A percentile compares a stretch with the other conserved stretches of the same genome.
Evolutionary conservation across 2,888 invertebrate species (phyloP).

Genomic region (Drosophila suboccidentalis): DNA sequence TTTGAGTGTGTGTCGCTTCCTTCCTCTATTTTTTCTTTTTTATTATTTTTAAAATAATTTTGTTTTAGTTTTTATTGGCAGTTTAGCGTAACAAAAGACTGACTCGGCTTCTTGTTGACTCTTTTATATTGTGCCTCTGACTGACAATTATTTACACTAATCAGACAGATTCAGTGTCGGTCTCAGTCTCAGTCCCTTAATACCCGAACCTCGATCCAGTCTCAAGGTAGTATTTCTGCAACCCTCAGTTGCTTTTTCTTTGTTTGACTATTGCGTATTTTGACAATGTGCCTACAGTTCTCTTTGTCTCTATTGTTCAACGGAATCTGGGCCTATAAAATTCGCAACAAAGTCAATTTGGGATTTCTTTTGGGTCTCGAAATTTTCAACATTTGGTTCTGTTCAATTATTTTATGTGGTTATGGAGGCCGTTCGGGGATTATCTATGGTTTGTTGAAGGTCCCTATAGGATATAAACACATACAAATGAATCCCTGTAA

Average conservation of each 20-base stretch:
- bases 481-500: neutral
- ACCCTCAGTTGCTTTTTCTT: constrained; percentile 58
- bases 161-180: constrained; percentile 62
- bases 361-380: constrained; percentile 23
- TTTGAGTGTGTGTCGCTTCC: constrained; percentile 58
- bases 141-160: constrained; percentile 80
- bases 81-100: constrained; percentile 72
- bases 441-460: constrained; percentile 59
- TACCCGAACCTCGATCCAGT: constrained; percentile 2
- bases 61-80: constrained; percentile 81
- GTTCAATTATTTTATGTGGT: constrained; percentile 68
- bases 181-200: constrained; percentile 36
- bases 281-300: constrained; percentile 75
- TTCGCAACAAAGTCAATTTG: constrained; percentile 81
- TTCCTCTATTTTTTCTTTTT: neutral
- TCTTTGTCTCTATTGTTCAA: constrained; percentile 59
- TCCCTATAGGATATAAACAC: neutral
- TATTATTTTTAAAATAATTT: constrained; percentile 73
- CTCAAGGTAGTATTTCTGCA: constrained; percentile 42
- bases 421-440: constrained; percentile 48
- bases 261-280: constrained; percentile 71
- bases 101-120: constrained; percentile 55
- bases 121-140: constrained; percentile 54
- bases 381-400: constrained; percentile 26
- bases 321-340: constrained; percentile 69